Evolutionary conservation across 2,888 invertebrate species (phyloP).

Genomic region (Opisthograptis luteolata): DNA sequence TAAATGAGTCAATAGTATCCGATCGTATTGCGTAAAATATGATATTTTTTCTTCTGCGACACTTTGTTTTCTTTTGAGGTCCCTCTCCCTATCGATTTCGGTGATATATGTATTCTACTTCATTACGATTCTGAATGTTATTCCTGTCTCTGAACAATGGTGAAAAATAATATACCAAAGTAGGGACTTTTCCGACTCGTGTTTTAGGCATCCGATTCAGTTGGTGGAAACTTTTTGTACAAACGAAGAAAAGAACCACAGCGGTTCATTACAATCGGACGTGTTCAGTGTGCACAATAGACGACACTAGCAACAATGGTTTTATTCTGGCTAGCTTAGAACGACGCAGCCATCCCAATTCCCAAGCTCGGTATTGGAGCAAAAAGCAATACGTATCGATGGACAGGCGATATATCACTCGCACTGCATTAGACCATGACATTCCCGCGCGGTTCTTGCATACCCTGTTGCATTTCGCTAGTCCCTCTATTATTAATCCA

Average conservation of each 20-base stretch:
- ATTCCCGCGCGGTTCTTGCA: conserved; percentile 28
- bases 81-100: conserved; percentile 10
- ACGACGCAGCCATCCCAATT: conserved; percentile 18
- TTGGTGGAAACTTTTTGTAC: not conserved
- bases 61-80: conserved; percentile 14
- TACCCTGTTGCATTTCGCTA: conserved; percentile 24
- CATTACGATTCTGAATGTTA: conserved; percentile 13
- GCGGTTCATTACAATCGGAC: conserved; percentile 3
- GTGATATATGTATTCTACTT: conserved; percentile 5
- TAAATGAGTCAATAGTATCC: conserved; percentile 45
- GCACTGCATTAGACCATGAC: conserved; percentile 43
- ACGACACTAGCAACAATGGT: conserved; percentile 9
- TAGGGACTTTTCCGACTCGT: not conserved
- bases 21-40: conserved; percentile 22
- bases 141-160: conserved; percentile 8
- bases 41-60: conserved; percentile 22
- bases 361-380: conserved; percentile 24
- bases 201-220: not conserved
- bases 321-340: conserved; percentile 17
- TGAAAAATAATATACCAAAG: conserved; percentile 1
- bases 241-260: conserved; percentile 4
- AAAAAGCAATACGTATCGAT: conserved; percentile 36
- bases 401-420: conserved; percentile 37
- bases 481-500: conserved; percentile 18
- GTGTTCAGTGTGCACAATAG: conserved; percentile 3